Percentiles rank a stretch among this genome's conserved stretches.
phyloP scores from a whole-genome alignment of 2,797 vertebrate genomes.

The Eulemur albifrons region DNA sequence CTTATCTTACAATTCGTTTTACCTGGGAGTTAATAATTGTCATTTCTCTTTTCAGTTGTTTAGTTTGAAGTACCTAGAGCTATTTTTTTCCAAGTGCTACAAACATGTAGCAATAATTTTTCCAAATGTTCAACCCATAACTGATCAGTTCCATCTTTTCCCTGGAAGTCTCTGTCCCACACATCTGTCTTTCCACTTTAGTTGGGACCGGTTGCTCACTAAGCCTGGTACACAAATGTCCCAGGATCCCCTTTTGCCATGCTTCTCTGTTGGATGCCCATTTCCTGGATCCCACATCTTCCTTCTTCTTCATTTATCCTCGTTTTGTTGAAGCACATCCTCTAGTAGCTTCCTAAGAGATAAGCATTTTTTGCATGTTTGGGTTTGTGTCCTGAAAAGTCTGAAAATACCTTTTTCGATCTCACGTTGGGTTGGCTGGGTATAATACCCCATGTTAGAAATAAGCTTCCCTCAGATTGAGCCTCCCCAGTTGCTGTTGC shows the following conservation, averaged over 20 bases:
- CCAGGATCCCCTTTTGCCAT: not conserved
- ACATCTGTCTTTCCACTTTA: not conserved
- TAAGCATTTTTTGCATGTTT: not conserved
- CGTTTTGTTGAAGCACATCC: not conserved
- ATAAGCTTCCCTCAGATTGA: not conserved
- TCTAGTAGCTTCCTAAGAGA: constrained; percentile 3
- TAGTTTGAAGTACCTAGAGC: constrained; percentile 3
- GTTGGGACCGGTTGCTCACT: not conserved
- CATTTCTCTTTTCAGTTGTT: not conserved
- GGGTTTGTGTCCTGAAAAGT: not conserved
- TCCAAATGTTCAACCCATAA: not conserved
- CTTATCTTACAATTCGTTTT: constrained; percentile 30
- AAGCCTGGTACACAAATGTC: not conserved
- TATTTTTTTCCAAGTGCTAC: constrained; percentile 24
- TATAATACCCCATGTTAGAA: not conserved
- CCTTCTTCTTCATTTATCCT: not conserved
- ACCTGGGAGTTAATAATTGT: not conserved
- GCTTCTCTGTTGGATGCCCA: not conserved
- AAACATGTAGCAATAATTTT: not conserved
- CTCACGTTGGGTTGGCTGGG: not conserved
- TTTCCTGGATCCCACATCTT: not conserved
- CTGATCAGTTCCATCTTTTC: not conserved
- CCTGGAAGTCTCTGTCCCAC: not conserved
- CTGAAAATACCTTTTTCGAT: not conserved
- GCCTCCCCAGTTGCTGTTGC: not conserved